Base-by-base conservation (phyloP, 2,888 invertebrate genomes). In the Melanophora roralis region DNA sequence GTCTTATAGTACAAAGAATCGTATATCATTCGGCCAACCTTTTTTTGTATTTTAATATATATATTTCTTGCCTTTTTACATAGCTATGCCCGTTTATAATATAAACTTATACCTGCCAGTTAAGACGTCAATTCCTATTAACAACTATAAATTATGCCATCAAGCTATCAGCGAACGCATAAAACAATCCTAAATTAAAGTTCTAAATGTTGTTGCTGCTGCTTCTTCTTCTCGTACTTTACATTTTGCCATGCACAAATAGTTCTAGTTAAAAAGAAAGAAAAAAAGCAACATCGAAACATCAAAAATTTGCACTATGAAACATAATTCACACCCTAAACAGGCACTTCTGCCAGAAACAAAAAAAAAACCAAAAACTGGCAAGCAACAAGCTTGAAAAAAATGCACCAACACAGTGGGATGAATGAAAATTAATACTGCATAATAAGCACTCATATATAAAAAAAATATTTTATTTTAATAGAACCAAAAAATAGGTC, bases 121-220 rank as follows among this genome's bases (percentile, higher is more conserved):
- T 76, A 76, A 80, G 75, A 76, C 76, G 76, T 76, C 80, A 76
- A 76, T 76, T 76, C 68, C 64, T 76, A 76, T 73, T 80, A 74
- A 69, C 73, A 82, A 82, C 79, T 77, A 76, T 79, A 82, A 82
- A 82, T 82, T 79, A 79, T 74, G 79, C 81, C 71, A 82, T 79
- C 81, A 79, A 82, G 71, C 74, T 73, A 74, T 79, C 78, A 78
- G 67, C 76, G 67, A 79, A 81, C 76, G 78, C 80, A 73, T 80
- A 80, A 80, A 80, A 80, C 68, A 80, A 72, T 72, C 64, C 68
- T 43, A 60, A 75, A 68, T n/a, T n/a, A n/a, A n/a, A 9, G 19
- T 57, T 65, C 14, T 49, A 21, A 36, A 69, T n/a, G 71, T 14
- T 21, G 19, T 40, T 62, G 32, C 23, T n/a, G 23, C 7, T 62